Base-by-base conservation (phyloP, 1,140 invertebrate genomes). In the Agraylea sexmaculata region DNA sequence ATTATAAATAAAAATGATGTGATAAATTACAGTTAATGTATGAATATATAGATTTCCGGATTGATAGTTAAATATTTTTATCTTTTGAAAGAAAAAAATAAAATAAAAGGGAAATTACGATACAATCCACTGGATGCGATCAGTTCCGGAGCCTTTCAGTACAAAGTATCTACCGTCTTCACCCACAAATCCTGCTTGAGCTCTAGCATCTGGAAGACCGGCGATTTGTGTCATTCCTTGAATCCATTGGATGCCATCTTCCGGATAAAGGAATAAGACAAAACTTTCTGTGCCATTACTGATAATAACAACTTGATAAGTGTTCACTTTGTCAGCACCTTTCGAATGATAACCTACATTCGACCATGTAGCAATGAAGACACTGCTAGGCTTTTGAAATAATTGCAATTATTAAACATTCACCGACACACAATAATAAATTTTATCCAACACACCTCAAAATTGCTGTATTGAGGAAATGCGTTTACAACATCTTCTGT, bases 221-320 rank as follows among this genome's bases (percentile, higher is more conserved):
- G 66, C 59, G 46, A 75, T 73, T 22, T 72, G 71, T 3, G 70
- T 68, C 40, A 73, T 73, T 29, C 79, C 83, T 58, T 87, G 80
- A 28, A 92, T 78, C 92, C 92, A 97, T 55, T 90, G 79, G 27
- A 96, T 80, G 1, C 89, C 87, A 50, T 78, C 70, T 45, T 87
- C 77, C 2, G 85, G 78, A 59, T 95, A 97, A 25, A 92, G 60
- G 50, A 94, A 75, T 51, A 90, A 77, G 0, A 78, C 81, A 55
- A 82, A 96, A 7, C 82, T 83, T 36, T 89, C 75, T 0, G 69
- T 70, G 1, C 84, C 85, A 55, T 90, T 78, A n/a, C 78, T 81
- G 3, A 80, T 81, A 23, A 97, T 69, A 0, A 79, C 80, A 10
- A 83, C 72, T 75, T 93, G 88, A 60, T 80, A 92, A 25, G 70